Evolutionary conservation across 2,797 vertebrate species (phyloP).

Genomic region (Heteromormyrus szaboi): DNA sequence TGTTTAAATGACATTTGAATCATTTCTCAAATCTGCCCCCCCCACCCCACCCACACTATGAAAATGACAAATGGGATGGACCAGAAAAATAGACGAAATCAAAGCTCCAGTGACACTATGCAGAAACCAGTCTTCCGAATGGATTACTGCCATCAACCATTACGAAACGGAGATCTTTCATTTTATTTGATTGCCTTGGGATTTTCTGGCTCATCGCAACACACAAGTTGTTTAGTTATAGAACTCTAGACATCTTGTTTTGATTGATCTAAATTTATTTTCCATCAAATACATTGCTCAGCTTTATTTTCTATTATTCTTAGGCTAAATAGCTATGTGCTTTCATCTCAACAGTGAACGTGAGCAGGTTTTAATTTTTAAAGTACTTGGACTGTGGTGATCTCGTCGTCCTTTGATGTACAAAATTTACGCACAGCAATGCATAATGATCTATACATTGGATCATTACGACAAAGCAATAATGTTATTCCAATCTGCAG

Average conservation of each 20-base stretch:
- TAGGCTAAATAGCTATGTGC: not conserved
- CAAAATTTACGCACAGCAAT: not conserved
- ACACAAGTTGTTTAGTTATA: not conserved
- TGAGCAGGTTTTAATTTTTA: not conserved
- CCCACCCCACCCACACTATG: not conserved
- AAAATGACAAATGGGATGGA: not conserved
- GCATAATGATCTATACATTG: not conserved
- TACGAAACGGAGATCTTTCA: not conserved
- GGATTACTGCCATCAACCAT: not conserved
- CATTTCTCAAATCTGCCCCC: not conserved
- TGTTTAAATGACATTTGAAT: not conserved
- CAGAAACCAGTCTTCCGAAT: not conserved
- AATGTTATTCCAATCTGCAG: not conserved
- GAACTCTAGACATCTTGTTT: not conserved
- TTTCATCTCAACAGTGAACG: not conserved
- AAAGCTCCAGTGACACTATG: not conserved
- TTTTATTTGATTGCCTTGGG: constrained; percentile 15
- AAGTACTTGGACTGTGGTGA: not conserved
- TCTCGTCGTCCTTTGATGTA: not conserved
- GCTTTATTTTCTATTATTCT: not conserved
- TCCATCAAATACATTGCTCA: not conserved
- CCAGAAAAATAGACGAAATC: not conserved
- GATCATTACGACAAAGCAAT: not conserved
- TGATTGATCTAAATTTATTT: constrained; percentile 10
- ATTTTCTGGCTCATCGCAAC: constrained; percentile 22